Evolutionary conservation across 1,140 invertebrate species (phyloP), one percentile per base, ranked within the genome.

Genomic region (Chelonus insularis): DNA sequence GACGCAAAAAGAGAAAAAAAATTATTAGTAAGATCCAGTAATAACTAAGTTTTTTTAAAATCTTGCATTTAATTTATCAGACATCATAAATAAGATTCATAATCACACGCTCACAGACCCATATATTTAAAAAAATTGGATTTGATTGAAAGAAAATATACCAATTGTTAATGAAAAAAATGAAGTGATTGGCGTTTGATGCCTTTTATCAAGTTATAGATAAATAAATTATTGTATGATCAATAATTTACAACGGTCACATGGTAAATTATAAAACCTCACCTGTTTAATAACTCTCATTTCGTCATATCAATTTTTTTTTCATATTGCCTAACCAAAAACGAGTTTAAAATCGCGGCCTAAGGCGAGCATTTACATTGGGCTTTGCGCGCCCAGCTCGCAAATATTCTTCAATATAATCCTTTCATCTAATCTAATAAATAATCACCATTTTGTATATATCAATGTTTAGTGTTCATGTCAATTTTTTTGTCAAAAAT

Each of bases 381-480:
- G 78, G 79, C 78, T 73, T 81, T 81, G 79, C 79, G 78, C 79
- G 79, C 79, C 79, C 77, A 80, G 73, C 73, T 79, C 74, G 67
- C 68, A 59, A 47, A 20, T 20, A 20, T 34, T 16, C 32, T 32
- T 5, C 11, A 14, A 54, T 6, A 14, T 23, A 16, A 34, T 51
- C 8, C 6, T 8, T 12, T n/a, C 25, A 25, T 23, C 43, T 34
- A 36, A 52, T 20, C 14, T 34, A n/a, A n/a, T n/a, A n/a, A n/a
- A n/a, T n/a, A n/a, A n/a, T n/a, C n/a, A n/a, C n/a, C n/a, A n/a
- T n/a, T n/a, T n/a, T n/a, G n/a, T n/a, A n/a, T n/a, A n/a, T n/a
- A n/a, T n/a, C n/a, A n/a, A n/a, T n/a, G n/a, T n/a, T n/a, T n/a
- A n/a, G n/a, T n/a, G n/a, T n/a, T n/a, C n/a, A n/a, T n/a, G n/a